Conservation (phyloP, 1,140 invertebrate species). For the Acyrthosiphon pisum region DNA sequence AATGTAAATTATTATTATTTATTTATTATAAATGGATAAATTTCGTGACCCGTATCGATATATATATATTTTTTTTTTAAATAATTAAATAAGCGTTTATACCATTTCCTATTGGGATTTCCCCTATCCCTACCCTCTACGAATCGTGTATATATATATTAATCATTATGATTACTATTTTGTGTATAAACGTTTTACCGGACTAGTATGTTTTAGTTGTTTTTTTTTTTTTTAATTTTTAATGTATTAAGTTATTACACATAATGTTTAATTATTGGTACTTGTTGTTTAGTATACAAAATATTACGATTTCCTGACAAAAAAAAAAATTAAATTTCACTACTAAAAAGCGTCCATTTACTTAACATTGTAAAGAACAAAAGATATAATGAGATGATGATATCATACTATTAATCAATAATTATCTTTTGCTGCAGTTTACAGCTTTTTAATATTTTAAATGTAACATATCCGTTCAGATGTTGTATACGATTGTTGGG, state of each 20-base stretch:
- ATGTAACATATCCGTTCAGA: slow-evolving; percentile 50
- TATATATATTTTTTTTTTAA: slow-evolving; percentile 12
- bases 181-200: slow-evolving; percentile 34
- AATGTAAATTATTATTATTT: slow-evolving; percentile 45
- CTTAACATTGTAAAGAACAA: not conserved
- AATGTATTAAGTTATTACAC: slow-evolving; percentile 48
- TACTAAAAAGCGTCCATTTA: slow-evolving; percentile 29
- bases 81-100: slow-evolving; percentile 14
- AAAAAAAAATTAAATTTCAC: not conserved
- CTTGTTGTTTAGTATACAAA: slow-evolving; percentile 45
- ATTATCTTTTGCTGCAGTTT: not conserved
- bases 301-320: not conserved
- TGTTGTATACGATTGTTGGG: slow-evolving; percentile 55
- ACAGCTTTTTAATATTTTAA: slow-evolving; percentile 40
- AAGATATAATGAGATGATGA: not conserved
- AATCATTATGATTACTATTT: slow-evolving; percentile 28
- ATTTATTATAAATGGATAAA: slow-evolving; percentile 13
- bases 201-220: slow-evolving; percentile 37
- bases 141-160: slow-evolving; percentile 27
- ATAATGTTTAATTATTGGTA: slow-evolving; percentile 23
- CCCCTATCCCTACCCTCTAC: not conserved
- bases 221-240: slow-evolving; percentile 32
- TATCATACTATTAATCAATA: not conserved
- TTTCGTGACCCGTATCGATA: not conserved
- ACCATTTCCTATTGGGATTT: slow-evolving; percentile 31